Evolutionary conservation across 2,888 invertebrate genomes (phyloP).

Genomic region (Nomada ferruginata): DNA sequence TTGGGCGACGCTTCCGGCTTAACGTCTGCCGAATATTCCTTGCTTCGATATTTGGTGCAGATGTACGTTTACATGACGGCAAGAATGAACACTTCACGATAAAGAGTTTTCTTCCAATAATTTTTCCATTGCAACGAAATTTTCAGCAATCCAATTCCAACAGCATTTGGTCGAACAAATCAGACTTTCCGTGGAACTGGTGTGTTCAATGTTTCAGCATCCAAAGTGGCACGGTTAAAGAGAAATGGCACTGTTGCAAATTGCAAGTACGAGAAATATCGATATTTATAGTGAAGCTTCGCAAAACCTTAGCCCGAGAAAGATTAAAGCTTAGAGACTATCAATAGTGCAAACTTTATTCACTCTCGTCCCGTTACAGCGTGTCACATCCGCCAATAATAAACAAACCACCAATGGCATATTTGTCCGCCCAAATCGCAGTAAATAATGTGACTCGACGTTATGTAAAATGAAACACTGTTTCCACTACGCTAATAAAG

Average conservation of each 20-base stretch:
- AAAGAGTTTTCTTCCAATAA: not conserved
- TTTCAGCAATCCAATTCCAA: too few species aligned
- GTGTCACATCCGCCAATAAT: not conserved
- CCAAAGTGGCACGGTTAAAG: too few species aligned
- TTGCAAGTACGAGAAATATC: too few species aligned
- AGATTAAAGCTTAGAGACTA: not conserved
- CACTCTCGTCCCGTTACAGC: not conserved
- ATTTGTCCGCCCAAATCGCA: not conserved
- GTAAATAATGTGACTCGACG: not conserved
- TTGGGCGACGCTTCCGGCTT: not conserved
- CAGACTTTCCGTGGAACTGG: too few species aligned
- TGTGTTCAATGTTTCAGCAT: too few species aligned
- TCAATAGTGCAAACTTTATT: not conserved
- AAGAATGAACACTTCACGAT: not conserved
- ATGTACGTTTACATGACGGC: not conserved
- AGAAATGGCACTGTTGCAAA: too few species aligned
- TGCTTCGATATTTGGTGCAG: not conserved
- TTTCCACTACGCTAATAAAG: not conserved
- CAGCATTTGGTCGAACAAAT: too few species aligned
- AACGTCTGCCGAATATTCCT: not conserved
- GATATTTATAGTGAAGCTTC: too few species aligned
- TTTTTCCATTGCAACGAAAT: too few species aligned
- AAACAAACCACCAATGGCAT: not conserved
- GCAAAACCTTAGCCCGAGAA: too few species aligned
- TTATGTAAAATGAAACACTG: constrained; percentile 15